Evolutionary conservation across 2,797 vertebrate species (phyloP), one percentile per base, ranked within the genome.

Genomic region (Varecia variegata): DNA sequence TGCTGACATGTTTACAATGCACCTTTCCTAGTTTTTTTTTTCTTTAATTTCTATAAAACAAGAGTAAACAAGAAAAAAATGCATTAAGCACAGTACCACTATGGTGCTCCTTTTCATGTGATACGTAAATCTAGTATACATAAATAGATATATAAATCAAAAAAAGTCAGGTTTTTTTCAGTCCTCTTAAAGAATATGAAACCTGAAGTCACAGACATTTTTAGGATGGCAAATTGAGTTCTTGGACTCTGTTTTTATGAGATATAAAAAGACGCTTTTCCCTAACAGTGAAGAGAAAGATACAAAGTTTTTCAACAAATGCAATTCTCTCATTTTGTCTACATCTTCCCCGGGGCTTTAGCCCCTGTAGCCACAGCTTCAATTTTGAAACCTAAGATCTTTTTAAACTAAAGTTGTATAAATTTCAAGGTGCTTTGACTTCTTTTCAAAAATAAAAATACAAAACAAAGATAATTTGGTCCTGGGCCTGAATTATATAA

Each of bases 381-480:
- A 76, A 52, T 35, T 67, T 38, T 86, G 54, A 96, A 96, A 86
- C 0, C 21, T 85, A 67, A 82, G 3, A 2, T 82, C 32, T 83
- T 92, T 95, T 82, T 50, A 90, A 93, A 76, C 30, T 94, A n/a
- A 80, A 82, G 18, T 47, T 45, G 91, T 68, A 43, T 50, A 43
- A 93, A 71, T 83, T 30, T 18, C 56, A 87, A 52, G 10, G 73
- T 84, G 40, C 5, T 52, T 54, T 81, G 81, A 52, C 20, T 71
- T 90, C 25, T 50, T 97, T 95, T 95, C 9, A 80, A 92, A 96
- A 81, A 70, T 70, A 60, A 79, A 54, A 56, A 82, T 47, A 56
- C 12, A 84, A 91, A 88, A 80, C 81, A 84, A 93, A 87, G 52
- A 70, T 56, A 67, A 76, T 74, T 91, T 92, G 3, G 38, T 21